Conservation (phyloP, 2,888 invertebrate genomes). For the Plusia festucae region DNA sequence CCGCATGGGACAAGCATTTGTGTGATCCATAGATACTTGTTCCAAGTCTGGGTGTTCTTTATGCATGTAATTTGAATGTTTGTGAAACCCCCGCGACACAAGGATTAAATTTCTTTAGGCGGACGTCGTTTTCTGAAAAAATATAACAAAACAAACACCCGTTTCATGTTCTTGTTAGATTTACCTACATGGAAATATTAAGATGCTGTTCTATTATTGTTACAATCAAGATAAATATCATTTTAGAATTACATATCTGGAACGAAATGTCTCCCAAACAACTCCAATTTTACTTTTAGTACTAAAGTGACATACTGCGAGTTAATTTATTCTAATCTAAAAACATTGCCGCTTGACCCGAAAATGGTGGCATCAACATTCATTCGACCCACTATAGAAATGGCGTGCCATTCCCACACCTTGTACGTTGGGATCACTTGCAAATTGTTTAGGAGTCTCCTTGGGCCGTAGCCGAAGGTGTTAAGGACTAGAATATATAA, state of each 20-base stretch:
- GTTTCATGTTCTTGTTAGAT: no score
- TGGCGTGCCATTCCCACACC: conserved; percentile 57
- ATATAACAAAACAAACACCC: no score
- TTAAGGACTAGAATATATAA: conserved; percentile 65
- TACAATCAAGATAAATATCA: neutral
- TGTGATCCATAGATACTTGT: no score
- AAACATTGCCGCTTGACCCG: conserved; percentile 50
- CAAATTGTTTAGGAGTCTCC: conserved; percentile 37
- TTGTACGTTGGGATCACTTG: conserved; percentile 48
- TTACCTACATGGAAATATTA: no score
- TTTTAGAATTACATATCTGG: neutral
- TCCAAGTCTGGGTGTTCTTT: no score
- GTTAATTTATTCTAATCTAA: conserved; percentile 53
- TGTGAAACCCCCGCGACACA: no score
- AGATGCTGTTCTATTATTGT: neutral
- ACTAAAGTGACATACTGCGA: conserved; percentile 29
- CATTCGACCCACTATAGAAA: conserved; percentile 48
- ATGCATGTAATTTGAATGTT: no score
- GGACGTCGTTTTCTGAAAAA: no score
- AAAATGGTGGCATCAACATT: conserved; percentile 38
- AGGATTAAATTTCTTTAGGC: no score
- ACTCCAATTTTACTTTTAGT: conserved; percentile 23
- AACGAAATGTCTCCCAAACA: conserved; percentile 13
- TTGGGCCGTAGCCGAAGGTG: conserved; percentile 55
- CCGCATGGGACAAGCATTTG: no score